Evolutionary conservation across 2,113 vertebrate genomes (phyloP).

Genomic region (Larimichthys crocea): DNA sequence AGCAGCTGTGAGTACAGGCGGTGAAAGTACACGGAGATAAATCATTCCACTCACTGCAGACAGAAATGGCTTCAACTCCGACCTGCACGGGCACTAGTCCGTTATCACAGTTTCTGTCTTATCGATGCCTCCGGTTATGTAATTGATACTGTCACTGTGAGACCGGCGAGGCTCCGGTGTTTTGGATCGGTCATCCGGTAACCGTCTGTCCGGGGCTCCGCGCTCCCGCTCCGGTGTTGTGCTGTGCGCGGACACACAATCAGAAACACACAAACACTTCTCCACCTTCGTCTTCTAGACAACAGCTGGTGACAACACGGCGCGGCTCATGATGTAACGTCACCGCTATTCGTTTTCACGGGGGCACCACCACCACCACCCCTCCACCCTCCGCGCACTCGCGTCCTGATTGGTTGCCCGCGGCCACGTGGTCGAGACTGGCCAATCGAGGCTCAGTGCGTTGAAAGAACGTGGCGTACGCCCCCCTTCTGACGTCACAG

Average conservation of each 20-base stretch:
- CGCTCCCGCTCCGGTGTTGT: not conserved
- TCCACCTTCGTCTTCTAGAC: conserved; percentile 40
- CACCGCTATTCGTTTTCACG: conserved; percentile 52
- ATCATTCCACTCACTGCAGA: conserved; percentile 58
- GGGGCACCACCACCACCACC: not conserved
- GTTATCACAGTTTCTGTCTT: conserved; percentile 61
- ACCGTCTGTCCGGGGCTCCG: not conserved
- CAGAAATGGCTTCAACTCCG: conserved; percentile 71
- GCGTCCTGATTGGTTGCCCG: conserved; percentile 44
- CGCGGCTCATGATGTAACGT: conserved; percentile 67
- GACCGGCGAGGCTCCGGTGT: conserved; percentile 27
- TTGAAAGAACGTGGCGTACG: conserved; percentile 35
- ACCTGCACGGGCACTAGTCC: conserved; percentile 51
- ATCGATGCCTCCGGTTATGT: conserved; percentile 53
- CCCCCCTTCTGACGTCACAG: conserved; percentile 61
- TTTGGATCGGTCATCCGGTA: conserved; percentile 21
- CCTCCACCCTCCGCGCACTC: conserved; percentile 37
- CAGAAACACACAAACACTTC: conserved; percentile 41
- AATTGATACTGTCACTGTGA: conserved; percentile 27
- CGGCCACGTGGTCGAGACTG: conserved; percentile 45
- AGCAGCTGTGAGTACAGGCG: not conserved
- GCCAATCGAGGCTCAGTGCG: conserved; percentile 55
- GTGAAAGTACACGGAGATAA: not conserved
- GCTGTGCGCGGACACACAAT: not conserved
- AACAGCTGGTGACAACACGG: conserved; percentile 81